Base-by-base conservation (phyloP, 1,140 invertebrate species). In the Aphelenchoides fujianensis region DNA sequence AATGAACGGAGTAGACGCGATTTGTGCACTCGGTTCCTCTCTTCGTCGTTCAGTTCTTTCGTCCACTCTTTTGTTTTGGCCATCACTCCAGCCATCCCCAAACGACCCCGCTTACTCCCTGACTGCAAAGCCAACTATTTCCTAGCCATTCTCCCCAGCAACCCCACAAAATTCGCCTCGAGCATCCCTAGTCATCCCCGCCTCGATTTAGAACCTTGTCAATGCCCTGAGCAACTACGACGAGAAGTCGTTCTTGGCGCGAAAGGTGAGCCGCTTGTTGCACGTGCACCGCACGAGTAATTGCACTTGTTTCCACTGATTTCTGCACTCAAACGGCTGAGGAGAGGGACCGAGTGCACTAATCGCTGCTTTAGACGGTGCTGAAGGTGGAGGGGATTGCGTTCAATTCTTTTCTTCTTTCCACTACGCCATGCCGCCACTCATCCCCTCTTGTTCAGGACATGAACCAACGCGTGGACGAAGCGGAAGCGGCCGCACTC, bases 401-500 rank as follows among this genome's bases (percentile, higher is more conserved):
- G 41, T 16, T 7, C 55, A 59, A 59, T 59, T 59, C 28, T 48
- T 48, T 12, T 12, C 41, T 48, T 48, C 12, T 48, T 48, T 48
- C 12, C 12, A 12, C 12, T 23, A 48, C 12, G 12, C 23, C 12
- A 12, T 48, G 41, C 41, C 23, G 41, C 7, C 19, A 59, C 34
- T 36, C 27, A 23, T 54, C 63, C 5, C 5, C 9, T 3, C 63
- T 64, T 55, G 23, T 80, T 31, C 55, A 80, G 82, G 81, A 82
- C 27, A 80, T 82, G 70, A 79, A 84, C 72, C 57, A 70, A 16
- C 79, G 74, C 16, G 74, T 84, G 27, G 81, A 82, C 82, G 94
- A 97, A 86, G 93, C 94, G 74, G 95, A 98, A 86, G 91, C 91
- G 75, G 94, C 94, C 83, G 94, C 94, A 35, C 90, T 97, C 71